A percentile compares a stretch with the other conserved stretches of the same genome.
phyloP scores from a whole-genome alignment of 2,888 invertebrate genomes.

The Phengaris alcon region DNA sequence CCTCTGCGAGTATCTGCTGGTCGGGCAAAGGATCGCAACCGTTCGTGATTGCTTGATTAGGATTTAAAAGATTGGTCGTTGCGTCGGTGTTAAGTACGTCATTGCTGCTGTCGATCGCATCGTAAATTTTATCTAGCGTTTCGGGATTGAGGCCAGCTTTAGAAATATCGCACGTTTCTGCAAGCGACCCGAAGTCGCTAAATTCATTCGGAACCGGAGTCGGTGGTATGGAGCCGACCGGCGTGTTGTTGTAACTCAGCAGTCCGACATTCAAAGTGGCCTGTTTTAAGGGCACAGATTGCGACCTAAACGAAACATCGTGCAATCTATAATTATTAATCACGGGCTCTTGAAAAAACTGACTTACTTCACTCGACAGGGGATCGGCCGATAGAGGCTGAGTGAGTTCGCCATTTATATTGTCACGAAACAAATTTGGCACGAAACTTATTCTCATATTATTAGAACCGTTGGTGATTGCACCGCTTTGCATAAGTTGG shows the following conservation, averaged over 20 bases:
- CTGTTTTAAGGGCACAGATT: slow-evolving; percentile 87
- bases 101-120: slow-evolving; percentile 79
- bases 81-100: slow-evolving; percentile 62
- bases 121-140: slow-evolving; percentile 83
- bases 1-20: slow-evolving; percentile 62
- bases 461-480: slow-evolving; percentile 62
- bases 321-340: slow-evolving; percentile 63
- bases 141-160: slow-evolving; percentile 77
- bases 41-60: slow-evolving; percentile 58
- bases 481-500: slow-evolving; percentile 71
- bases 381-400: slow-evolving; percentile 73
- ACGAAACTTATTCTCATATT: slow-evolving; percentile 69
- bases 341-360: slow-evolving; percentile 78
- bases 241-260: slow-evolving; percentile 73
- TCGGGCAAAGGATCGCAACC: slow-evolving; percentile 65
- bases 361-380: slow-evolving; percentile 80
- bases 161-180: slow-evolving; percentile 77
- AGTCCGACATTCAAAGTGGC: slow-evolving; percentile 68
- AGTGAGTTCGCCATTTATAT: slow-evolving; percentile 60
- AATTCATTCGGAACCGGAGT: slow-evolving; percentile 86
- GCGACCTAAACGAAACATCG: slow-evolving; percentile 81
- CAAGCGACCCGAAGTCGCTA: slow-evolving; percentile 83
- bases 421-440: slow-evolving; percentile 70
- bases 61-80: slow-evolving; percentile 54
- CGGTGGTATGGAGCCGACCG: slow-evolving; percentile 82